Evolutionary conservation across 2,888 invertebrate genomes (phyloP).

Genomic region (Itoplectis maculator): DNA sequence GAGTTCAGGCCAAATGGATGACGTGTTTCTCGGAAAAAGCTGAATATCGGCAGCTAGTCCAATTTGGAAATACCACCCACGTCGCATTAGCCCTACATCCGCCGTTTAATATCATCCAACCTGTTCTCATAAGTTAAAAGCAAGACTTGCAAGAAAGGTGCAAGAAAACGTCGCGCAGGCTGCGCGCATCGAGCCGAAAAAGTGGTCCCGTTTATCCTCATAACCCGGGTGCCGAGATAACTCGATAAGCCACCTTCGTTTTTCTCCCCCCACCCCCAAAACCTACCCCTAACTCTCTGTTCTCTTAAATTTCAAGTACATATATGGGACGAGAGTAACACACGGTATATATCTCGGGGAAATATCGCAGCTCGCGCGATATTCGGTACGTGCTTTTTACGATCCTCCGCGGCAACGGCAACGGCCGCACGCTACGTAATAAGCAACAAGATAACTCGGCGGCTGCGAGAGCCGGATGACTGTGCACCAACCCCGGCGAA

Average conservation of each 20-base stretch:
- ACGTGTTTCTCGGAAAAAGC: no score
- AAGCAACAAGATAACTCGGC: constrained; percentile 27
- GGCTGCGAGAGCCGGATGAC: constrained; percentile 20
- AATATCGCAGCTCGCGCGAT: not conserved
- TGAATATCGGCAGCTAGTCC: no score
- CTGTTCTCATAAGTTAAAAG: not conserved
- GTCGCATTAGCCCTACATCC: not conserved
- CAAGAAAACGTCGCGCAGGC: not conserved
- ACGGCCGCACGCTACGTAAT: constrained; percentile 1
- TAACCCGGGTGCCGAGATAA: not conserved
- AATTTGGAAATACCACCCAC: no score
- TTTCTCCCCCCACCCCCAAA: no score
- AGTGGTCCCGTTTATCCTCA: constrained; percentile 16
- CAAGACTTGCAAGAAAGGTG: not conserved
- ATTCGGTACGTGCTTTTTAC: constrained; percentile 33
- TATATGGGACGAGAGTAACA: not conserved
- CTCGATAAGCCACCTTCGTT: constrained; percentile 17
- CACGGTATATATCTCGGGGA: constrained; percentile 11
- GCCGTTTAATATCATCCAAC: not conserved
- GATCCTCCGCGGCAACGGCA: constrained; percentile 3
- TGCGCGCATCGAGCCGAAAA: constrained; percentile 1
- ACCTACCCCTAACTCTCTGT: no score
- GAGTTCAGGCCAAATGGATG: no score
- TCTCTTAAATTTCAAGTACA: constrained; percentile 14
- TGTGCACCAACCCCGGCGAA: not conserved